Percentiles rank a stretch among this genome's conserved stretches.
phyloP scores from a whole-genome alignment of 2,113 vertebrate genomes.

The Corythornis vintsioides region DNA sequence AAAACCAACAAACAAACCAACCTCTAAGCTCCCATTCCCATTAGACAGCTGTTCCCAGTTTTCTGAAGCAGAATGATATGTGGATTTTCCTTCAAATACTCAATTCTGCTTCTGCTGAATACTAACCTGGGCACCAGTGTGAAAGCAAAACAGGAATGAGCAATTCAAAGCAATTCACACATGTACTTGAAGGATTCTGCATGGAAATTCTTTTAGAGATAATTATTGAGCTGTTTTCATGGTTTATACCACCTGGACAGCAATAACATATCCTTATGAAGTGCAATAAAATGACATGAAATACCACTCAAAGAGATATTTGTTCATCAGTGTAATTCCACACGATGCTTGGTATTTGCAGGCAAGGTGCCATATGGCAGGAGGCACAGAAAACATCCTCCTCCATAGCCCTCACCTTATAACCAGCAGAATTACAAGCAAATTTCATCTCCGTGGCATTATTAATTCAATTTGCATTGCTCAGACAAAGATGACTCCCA shows the following conservation, averaged over 20 bases:
- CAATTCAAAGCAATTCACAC: not conserved
- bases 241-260: not conserved
- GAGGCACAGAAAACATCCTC: not conserved
- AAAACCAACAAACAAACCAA: not conserved
- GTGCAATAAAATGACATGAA: not conserved
- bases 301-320: not conserved
- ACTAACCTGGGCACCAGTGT: not conserved
- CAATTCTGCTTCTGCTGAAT: not conserved
- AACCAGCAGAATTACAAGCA: not conserved
- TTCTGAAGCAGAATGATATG: not conserved
- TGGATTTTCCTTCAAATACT: not conserved
- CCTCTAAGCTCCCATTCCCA: not conserved
- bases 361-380: not conserved
- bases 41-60: conserved; percentile 7
- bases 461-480: conserved; percentile 17
- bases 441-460: not conserved
- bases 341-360: not conserved
- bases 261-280: not conserved
- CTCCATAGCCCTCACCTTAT: not conserved
- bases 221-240: not conserved
- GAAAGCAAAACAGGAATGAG: not conserved
- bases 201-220: not conserved
- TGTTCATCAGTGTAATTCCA: not conserved
- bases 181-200: not conserved
- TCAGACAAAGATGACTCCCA: not conserved